Evolutionary conservation across 2,888 invertebrate species (phyloP), one percentile per base, ranked within the genome.

Genomic region (Eulithis testata): DNA sequence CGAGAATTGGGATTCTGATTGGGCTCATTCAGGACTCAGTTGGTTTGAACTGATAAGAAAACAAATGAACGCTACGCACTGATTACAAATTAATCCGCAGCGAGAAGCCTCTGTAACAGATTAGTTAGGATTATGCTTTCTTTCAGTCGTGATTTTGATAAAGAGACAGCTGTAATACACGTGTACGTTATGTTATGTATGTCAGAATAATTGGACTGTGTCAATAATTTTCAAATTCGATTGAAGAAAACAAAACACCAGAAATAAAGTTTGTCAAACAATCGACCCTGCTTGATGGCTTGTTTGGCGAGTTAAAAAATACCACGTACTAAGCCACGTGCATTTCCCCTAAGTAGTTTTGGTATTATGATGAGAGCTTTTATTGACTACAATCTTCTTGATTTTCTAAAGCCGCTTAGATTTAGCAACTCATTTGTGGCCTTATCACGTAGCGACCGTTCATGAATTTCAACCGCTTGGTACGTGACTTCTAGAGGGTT

Each of bases 81-180:
- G 58, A 62, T 66, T 59, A 51, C 54, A 45, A 62, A 58, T 60
- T 56, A 66, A 66, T 62, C 49, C 51, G 54, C 50, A 31, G 31
- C n/a, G 44, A 44, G 49, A 49, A 36, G 47, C 21, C 21, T 59
- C 57, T 47, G 61, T 62, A 59, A 66, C 40, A 57, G 62, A 66
- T 66, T 62, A 62, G 6, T 12, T 21, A 9, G 54, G 31, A 62
- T 66, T 66, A 53, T 7, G 51, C 21, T 8, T 62, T 58, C 47
- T 56, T 60, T 36, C 50, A 60, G 36, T 4, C 53, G 31, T 31
- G 21, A n/a, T 44, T 44, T 44, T 44, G 11, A 11, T 31, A n/a
- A 51, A 51, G 51, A 27, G 11, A 36, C 37, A 12, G 7, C 36
- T 52, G 52, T 36, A 21, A 47, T 47, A 12, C 12, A 14, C 21